A percentile compares a stretch with the other conserved stretches of the same genome.
Evolutionary conservation across 2,888 invertebrate species (phyloP).

Genomic region (Caenorhabditis imperialis): DNA sequence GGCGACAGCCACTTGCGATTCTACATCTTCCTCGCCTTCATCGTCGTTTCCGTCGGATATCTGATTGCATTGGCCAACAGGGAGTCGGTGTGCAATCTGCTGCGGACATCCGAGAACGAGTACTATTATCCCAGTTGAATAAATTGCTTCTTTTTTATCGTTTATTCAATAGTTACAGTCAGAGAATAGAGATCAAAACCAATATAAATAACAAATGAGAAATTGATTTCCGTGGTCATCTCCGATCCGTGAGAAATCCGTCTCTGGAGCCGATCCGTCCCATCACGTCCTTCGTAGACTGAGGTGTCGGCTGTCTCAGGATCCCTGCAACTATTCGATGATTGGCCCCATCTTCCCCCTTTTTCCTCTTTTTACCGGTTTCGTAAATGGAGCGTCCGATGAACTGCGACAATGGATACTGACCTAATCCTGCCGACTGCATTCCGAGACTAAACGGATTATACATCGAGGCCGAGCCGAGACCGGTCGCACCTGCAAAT

Average conservation of each 20-base stretch:
- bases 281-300: not conserved
- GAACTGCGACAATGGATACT: slow-evolving; percentile 40
- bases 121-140: slow-evolving; percentile 6
- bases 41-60: slow-evolving; percentile 17
- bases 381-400: slow-evolving; percentile 51
- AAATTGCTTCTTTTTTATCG: too few relatives aligned
- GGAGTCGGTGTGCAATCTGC: slow-evolving; percentile 34
- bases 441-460: slow-evolving; percentile 7
- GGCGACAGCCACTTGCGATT: slow-evolving; percentile 35
- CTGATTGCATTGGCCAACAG: slow-evolving; percentile 20
- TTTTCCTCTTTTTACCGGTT: slow-evolving; percentile 24
- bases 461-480: slow-evolving; percentile 13
- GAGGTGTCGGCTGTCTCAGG: not conserved
- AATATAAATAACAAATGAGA: too few relatives aligned
- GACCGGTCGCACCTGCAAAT: slow-evolving; percentile 29
- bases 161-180: not conserved
- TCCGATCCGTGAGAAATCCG: not conserved
- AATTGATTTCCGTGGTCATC: not conserved
- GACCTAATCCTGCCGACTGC: slow-evolving; percentile 11
- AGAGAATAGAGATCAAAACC: not conserved
- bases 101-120: slow-evolving; percentile 36
- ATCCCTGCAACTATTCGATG: not conserved
- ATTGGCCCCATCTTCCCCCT: not conserved
- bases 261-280: not conserved
- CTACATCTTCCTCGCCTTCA: slow-evolving; percentile 25